These are phyloP conservation scores for Calosoma granatense DNA, from an alignment of 1,140 invertebrate species.

Conservation along the genomic window DNA sequence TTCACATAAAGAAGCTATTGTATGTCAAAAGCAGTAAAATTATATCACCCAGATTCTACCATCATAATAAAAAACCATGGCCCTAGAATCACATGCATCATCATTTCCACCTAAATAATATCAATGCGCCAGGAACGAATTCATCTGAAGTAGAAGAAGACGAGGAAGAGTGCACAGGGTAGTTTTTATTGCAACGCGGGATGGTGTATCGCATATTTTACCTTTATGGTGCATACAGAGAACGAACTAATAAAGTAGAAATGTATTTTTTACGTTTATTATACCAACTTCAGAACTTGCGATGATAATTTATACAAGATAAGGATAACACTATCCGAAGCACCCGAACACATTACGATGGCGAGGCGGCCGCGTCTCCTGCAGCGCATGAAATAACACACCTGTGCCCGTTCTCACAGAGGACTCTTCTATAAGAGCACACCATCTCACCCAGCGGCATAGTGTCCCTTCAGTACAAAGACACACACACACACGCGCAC, in stretches of 20 bases:
- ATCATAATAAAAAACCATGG: too few relatives aligned
- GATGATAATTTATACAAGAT: conserved; percentile 9
- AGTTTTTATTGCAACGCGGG: background rate
- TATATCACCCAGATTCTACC: too few relatives aligned
- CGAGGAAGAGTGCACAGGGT: too few relatives aligned
- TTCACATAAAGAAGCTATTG: too few relatives aligned
- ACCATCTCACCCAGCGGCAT: too few relatives aligned
- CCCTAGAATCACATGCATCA: background rate
- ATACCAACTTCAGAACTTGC: conserved; percentile 1
- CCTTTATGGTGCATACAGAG: conserved; percentile 4
- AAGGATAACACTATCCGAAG: background rate
- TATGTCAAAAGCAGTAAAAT: too few relatives aligned
- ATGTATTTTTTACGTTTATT: conserved; percentile 8
- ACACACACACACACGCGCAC: too few relatives aligned
- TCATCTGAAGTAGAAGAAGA: background rate
- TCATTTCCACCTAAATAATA: background rate
- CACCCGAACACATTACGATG: background rate
- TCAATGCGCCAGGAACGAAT: background rate
- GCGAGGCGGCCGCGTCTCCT: background rate
- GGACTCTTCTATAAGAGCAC: background rate
- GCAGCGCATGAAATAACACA: background rate
- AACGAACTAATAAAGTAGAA: conserved; percentile 6
- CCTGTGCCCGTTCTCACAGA: background rate
- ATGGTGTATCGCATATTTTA: background rate
- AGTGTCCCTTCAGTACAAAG: too few relatives aligned